Conservation (phyloP, 2,797 vertebrate genomes). For the Rhynchonycteris naso region DNA sequence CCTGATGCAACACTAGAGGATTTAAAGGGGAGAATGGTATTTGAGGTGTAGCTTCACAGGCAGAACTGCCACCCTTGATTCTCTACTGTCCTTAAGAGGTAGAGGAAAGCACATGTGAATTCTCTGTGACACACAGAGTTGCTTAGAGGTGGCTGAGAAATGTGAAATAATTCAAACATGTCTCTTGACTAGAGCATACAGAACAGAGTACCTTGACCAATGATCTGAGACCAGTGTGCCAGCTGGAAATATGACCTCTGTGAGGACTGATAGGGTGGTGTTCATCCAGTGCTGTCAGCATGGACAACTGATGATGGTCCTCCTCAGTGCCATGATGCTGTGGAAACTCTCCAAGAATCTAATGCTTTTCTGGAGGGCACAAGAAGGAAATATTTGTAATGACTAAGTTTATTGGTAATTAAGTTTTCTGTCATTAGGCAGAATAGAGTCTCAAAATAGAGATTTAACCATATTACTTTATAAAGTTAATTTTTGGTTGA, state of each 20-base stretch:
- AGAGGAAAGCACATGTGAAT: background rate
- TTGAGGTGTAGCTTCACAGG: background rate
- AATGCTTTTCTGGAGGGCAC: background rate
- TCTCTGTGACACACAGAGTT: background rate
- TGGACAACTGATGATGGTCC: background rate
- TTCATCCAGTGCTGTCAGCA: background rate
- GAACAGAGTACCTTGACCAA: background rate
- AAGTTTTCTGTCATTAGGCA: background rate
- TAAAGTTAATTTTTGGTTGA: background rate
- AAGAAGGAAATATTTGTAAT: background rate
- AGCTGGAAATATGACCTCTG: background rate
- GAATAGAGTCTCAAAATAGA: background rate
- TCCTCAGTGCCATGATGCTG: background rate
- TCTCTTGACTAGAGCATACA: background rate
- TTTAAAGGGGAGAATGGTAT: background rate
- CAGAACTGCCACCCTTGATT: background rate
- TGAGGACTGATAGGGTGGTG: background rate
- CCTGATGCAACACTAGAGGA: background rate
- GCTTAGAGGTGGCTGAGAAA: background rate
- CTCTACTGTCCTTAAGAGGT: background rate
- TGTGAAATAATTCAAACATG: background rate
- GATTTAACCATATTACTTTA: background rate
- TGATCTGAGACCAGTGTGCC: background rate
- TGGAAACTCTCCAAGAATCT: background rate
- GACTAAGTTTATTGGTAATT: background rate